Evolutionary conservation across 2,888 invertebrate genomes (phyloP), one percentile per base, ranked within the genome.

Genomic region (Rhagium mordax): DNA sequence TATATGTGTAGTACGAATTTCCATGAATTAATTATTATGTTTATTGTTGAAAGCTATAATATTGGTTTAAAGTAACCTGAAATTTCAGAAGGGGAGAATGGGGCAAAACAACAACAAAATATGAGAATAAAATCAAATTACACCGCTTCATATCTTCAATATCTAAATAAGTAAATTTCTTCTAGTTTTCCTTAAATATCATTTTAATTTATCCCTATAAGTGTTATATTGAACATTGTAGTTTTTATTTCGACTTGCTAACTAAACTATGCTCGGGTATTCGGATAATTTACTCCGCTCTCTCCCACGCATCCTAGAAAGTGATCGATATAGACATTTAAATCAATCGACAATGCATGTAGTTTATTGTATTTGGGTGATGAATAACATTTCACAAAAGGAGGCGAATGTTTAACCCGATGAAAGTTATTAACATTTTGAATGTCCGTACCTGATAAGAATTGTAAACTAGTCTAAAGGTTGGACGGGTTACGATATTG

Each of bases 321-420:
- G 64, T 64, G 64, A 64, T 64, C 51, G 64, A 64, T 64, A 64
- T 27, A 64, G 64, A 64, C 64, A 64, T 64, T 64, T 64, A 51
- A 49, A 49, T 51, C 64, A 49, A 51, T 51, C 27, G 64, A 64
- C 64, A 64, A 64, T 64, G 18, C 64, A 8, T 16, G 16, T 27
- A 27, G 27, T 64, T 49, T 64, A 49, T 49, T 64, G 49, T 64
- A 49, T 62, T 62, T 64, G 64, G 51, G 49, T 64, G 64, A 64
- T 51, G 49, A 64, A 64, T 64, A 51, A 24, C 49, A 64, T 49
- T 59, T 64, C 48, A 27, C 64, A 64, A 27, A 64, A 64, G 64
- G 64, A 64, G 64, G 49, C 49, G 64, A 24, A 29, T 51, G 64
- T 64, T 64, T 27, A 64, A 29, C 48, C 49, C n/a, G 51, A 64